A percentile compares a stretch with the other conserved stretches of the same genome.
Conservation (phyloP, 2,797 vertebrate species). For the Rhinatrema bivittatum region DNA sequence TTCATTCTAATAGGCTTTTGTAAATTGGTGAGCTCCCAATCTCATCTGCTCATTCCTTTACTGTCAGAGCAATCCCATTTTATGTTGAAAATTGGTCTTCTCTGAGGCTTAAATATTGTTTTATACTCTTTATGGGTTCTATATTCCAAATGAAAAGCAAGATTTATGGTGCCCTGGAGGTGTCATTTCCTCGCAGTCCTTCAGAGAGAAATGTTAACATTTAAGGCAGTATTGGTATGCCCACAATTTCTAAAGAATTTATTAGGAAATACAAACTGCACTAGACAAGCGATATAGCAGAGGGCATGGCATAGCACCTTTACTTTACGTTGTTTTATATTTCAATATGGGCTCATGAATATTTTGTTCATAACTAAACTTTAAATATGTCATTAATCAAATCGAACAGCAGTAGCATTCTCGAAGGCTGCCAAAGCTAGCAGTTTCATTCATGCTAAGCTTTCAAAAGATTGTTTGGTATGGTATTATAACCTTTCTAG, state of each 20-base stretch:
- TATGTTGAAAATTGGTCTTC: conserved; percentile 49
- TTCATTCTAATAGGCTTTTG: conserved; percentile 23
- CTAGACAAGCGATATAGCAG: conserved; percentile 26
- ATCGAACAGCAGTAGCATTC: conserved; percentile 1
- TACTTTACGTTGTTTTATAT: conserved; percentile 15
- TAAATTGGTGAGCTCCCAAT: conserved; percentile 34
- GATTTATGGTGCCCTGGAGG: conserved; percentile 51
- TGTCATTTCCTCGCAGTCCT: conserved; percentile 43
- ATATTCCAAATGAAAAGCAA: conserved; percentile 49
- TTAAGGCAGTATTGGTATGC: conserved; percentile 40
- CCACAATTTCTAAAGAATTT: conserved; percentile 38
- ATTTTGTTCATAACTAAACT: conserved; percentile 34
- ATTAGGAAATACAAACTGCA: conserved; percentile 48
- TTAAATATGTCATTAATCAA: conserved; percentile 9
- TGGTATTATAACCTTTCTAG: no score
- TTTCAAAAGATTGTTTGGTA: no score
- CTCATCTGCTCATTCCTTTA: conserved; percentile 39
- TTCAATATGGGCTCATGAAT: conserved; percentile 33
- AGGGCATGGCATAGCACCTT: conserved; percentile 19
- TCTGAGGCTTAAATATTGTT: conserved; percentile 54
- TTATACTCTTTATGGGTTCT: conserved; percentile 45
- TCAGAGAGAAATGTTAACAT: conserved; percentile 51
- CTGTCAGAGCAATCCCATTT: conserved; percentile 47
- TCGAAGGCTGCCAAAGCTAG: conserved; percentile 11
- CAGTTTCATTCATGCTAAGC: not conserved